Evolutionary conservation across 2,797 vertebrate species (phyloP).

Genomic region (Botia almorhae): DNA sequence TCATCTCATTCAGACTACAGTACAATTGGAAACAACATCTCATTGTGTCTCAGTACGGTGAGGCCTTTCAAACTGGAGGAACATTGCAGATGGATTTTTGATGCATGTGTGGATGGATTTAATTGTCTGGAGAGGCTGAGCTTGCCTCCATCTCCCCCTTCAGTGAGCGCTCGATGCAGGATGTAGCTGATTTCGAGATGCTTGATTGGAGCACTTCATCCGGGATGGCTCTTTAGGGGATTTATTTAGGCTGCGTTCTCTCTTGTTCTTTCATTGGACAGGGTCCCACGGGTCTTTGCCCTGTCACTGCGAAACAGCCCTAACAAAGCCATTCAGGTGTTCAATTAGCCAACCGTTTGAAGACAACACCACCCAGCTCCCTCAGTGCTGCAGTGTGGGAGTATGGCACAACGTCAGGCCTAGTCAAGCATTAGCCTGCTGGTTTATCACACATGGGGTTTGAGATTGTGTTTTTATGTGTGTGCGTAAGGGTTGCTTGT

Average conservation of each 20-base stretch:
- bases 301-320: constrained; percentile 36
- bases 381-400: constrained; percentile 15
- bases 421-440: not conserved
- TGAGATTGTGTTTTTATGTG: not conserved
- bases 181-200: constrained; percentile 13
- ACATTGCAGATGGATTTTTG: not conserved
- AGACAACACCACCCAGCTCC: constrained; percentile 41
- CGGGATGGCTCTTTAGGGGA: not conserved
- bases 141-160: not conserved
- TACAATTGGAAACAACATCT: not conserved
- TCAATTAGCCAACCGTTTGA: constrained; percentile 55
- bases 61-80: not conserved
- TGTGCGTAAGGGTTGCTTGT: too few species aligned
- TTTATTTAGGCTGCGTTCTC: constrained; percentile 20
- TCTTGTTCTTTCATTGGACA: constrained; percentile 24
- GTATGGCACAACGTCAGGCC: not conserved
- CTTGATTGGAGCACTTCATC: constrained; percentile 32
- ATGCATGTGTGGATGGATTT: constrained; percentile 12
- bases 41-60: not conserved
- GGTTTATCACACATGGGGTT: not conserved
- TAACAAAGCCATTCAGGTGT: constrained; percentile 54
- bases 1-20: too few species aligned
- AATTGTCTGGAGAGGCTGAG: constrained; percentile 15
- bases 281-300: constrained; percentile 1
- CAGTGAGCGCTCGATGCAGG: not conserved